These are phyloP conservation scores for Odontothrips loti DNA, from an alignment of 2,888 invertebrate genomes.

Conservation along the genomic window DNA sequence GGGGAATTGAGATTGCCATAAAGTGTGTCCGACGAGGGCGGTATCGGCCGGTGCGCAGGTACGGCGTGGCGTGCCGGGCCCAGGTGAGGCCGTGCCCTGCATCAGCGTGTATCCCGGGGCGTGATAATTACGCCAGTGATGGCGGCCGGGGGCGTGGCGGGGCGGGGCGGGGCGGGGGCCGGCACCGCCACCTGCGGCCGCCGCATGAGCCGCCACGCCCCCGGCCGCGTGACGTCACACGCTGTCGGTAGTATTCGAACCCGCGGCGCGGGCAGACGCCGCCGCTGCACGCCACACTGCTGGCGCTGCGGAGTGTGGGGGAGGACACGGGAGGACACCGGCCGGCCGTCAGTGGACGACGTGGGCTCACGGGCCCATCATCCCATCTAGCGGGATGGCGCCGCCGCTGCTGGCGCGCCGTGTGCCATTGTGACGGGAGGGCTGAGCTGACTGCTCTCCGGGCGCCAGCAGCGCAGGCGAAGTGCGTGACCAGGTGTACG, in stretches of 20 bases:
- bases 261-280: not conserved
- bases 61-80: not conserved
- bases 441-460: too few relatives aligned
- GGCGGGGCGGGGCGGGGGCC: not conserved
- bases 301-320: too few relatives aligned
- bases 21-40: not conserved
- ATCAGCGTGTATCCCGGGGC: not conserved
- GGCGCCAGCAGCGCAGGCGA: too few relatives aligned
- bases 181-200: not conserved
- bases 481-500: not conserved
- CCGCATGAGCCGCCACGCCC: not conserved
- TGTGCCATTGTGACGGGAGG: too few relatives aligned
- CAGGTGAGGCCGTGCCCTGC: not conserved
- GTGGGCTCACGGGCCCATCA: too few relatives aligned
- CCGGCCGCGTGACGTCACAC: too few relatives aligned
- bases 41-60: not conserved
- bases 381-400: too few relatives aligned
- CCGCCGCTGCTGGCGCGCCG: too few relatives aligned
- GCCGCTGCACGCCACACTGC: not conserved
- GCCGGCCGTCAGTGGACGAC: too few relatives aligned
- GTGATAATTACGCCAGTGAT: conserved; percentile 23
- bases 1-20: not conserved
- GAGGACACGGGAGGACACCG: too few relatives aligned
- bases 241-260: too few relatives aligned
- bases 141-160: not conserved